These are phyloP conservation scores for Automeris io DNA, from an alignment of 2,888 invertebrate species.

Conservation along the genomic window DNA sequence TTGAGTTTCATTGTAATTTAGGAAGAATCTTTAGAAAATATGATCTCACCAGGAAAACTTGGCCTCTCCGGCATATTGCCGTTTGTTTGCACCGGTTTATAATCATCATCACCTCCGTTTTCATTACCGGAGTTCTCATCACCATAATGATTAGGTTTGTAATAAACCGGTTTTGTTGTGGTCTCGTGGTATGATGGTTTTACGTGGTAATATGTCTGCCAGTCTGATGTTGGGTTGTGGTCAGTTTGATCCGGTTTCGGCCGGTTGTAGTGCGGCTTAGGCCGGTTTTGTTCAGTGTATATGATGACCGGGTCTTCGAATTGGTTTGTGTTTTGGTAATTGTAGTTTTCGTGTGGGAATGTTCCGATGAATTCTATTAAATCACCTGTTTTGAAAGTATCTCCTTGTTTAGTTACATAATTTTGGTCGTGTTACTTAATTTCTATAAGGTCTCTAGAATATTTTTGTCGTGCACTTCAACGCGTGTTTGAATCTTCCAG, in stretches of 20 bases:
- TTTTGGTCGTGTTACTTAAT: neutral
- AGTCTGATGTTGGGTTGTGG: conserved; percentile 41
- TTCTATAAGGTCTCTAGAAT: neutral
- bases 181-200: conserved; percentile 70
- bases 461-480: too few relatives aligned
- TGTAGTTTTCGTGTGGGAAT: conserved; percentile 68
- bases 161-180: conserved; percentile 35
- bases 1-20: neutral
- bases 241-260: conserved; percentile 31
- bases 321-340: conserved; percentile 64
- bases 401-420: neutral
- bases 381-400: conserved; percentile 58
- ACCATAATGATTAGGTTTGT: conserved; percentile 38
- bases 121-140: conserved; percentile 15
- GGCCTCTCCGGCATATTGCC: conserved; percentile 52
- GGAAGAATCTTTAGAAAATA: conserved; percentile 17
- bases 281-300: conserved; percentile 59
- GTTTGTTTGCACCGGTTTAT: conserved; percentile 57
- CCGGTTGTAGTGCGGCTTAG: conserved; percentile 49
- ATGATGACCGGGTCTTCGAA: conserved; percentile 68
- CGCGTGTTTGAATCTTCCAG: too few relatives aligned
- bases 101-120: conserved; percentile 57
- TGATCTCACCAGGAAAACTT: conserved; percentile 65
- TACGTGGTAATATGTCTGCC: conserved; percentile 62
- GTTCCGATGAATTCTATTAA: conserved; percentile 70